phyloP scores from a whole-genome alignment of 1,140 invertebrate species.

The Armadillidium nasatum region DNA sequence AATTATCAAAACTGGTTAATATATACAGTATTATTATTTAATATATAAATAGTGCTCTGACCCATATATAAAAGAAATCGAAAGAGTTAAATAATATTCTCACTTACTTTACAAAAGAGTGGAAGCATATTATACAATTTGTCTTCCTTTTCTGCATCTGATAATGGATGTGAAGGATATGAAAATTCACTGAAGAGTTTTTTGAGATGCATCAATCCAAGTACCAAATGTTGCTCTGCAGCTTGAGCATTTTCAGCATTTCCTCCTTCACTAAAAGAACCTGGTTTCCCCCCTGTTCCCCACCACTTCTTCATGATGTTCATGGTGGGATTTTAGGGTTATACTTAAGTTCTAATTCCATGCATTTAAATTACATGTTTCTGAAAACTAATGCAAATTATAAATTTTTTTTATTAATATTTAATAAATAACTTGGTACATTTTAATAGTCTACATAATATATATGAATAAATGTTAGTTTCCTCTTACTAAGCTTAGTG shows the following conservation, averaged over 20 bases:
- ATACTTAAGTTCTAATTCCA: neutral
- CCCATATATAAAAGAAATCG: too few species aligned
- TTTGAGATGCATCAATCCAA: constrained; percentile 91
- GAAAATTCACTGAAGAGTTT: constrained; percentile 92
- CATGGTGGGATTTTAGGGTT: constrained; percentile 26
- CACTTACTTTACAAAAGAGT: constrained; percentile 88
- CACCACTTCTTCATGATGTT: constrained; percentile 45
- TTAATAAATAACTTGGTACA: neutral
- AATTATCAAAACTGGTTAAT: too few species aligned
- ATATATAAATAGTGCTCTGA: too few species aligned
- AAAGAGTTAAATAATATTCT: neutral
- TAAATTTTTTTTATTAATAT: neutral
- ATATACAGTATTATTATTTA: too few species aligned
- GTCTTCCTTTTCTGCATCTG: constrained; percentile 79
- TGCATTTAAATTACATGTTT: neutral
- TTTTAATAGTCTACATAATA: too few species aligned
- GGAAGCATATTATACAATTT: constrained; percentile 97
- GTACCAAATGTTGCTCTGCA: constrained; percentile 45
- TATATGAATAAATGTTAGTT: too few species aligned
- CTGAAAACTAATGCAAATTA: neutral
- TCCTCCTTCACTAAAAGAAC: constrained; percentile 23
- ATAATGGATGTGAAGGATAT: constrained; percentile 73
- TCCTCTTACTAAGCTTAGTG: too few species aligned
- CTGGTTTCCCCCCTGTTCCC: constrained; percentile 36
- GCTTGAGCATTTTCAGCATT: constrained; percentile 32